phyloP scores from a whole-genome alignment of 2,113 vertebrate species.

The Ochotona princeps region DNA sequence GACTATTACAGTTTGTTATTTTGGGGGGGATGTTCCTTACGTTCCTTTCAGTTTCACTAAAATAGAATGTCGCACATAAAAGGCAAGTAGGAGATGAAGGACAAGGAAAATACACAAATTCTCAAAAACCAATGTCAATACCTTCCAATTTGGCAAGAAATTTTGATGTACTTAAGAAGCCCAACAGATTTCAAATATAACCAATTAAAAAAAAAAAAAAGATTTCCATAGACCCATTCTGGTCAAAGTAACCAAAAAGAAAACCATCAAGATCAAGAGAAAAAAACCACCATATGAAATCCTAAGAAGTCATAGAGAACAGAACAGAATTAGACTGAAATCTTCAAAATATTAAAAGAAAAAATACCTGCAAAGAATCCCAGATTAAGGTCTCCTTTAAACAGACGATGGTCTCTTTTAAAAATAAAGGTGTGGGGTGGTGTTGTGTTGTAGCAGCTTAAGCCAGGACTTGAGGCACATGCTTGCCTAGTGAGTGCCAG shows the following conservation, averaged over 20 bases:
- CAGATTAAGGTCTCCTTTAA: not conserved
- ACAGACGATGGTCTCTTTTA: not conserved
- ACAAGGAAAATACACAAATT: not conserved
- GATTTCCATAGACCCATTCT: not conserved
- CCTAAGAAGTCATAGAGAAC: not conserved
- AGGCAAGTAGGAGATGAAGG: not conserved
- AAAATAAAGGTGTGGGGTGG: not conserved
- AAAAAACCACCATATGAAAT: not conserved
- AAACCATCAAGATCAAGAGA: not conserved
- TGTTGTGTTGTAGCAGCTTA: no score
- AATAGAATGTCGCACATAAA: not conserved
- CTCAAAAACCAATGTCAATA: not conserved
- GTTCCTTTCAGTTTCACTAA: not conserved
- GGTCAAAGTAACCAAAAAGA: constrained; percentile 1
- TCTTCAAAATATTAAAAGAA: not conserved
- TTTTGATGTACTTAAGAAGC: not conserved
- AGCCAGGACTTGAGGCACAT: no score
- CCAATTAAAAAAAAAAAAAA: not conserved
- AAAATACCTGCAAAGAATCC: not conserved
- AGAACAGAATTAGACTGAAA: not conserved
- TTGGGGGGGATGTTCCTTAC: not conserved
- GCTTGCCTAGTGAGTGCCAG: no score
- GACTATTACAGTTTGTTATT: not conserved
- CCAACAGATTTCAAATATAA: not conserved
- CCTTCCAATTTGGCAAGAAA: not conserved